A percentile compares a stretch with the other conserved stretches of the same genome.
phyloP scores from a whole-genome alignment of 2,888 invertebrate species.

The Acronicta leporina region DNA sequence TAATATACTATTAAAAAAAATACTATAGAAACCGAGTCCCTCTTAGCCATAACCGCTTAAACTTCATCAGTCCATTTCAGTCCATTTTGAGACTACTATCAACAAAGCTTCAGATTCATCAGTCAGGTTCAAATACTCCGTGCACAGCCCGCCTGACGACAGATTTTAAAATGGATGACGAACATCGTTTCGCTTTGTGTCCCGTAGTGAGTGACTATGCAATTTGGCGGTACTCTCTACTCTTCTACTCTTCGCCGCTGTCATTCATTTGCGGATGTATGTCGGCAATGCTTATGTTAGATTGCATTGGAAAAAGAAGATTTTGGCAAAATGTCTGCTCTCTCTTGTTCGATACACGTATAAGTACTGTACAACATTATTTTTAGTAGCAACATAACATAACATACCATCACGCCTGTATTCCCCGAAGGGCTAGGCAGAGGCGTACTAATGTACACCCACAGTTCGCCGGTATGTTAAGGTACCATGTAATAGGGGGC shows the following conservation, averaged over 20 bases:
- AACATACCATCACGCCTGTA: too few species aligned
- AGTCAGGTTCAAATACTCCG: slow-evolving; percentile 24
- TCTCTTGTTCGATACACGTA: background rate
- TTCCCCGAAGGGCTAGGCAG: too few species aligned
- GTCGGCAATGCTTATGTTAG: slow-evolving; percentile 57
- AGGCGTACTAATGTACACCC: too few species aligned
- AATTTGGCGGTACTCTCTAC: slow-evolving; percentile 76
- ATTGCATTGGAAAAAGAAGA: slow-evolving; percentile 26
- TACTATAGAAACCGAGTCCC: too few species aligned
- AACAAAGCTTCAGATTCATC: background rate
- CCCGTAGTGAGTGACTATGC: slow-evolving; percentile 76
- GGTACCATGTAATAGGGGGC: too few species aligned
- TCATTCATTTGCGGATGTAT: slow-evolving; percentile 60
- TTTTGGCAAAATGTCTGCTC: slow-evolving; percentile 11
- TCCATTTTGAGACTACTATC: background rate
- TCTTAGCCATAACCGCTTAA: too few species aligned
- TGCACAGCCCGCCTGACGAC: slow-evolving; percentile 51
- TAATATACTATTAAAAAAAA: too few species aligned
- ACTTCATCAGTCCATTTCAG: background rate
- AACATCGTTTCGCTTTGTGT: slow-evolving; percentile 80
- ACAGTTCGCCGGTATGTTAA: too few species aligned
- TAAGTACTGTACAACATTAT: too few species aligned
- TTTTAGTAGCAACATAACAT: too few species aligned
- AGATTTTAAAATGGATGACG: slow-evolving; percentile 87
- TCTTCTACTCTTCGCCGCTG: slow-evolving; percentile 62